phyloP scores from a whole-genome alignment of 2,113 vertebrate genomes.

The Hippocampus guttulatus region DNA sequence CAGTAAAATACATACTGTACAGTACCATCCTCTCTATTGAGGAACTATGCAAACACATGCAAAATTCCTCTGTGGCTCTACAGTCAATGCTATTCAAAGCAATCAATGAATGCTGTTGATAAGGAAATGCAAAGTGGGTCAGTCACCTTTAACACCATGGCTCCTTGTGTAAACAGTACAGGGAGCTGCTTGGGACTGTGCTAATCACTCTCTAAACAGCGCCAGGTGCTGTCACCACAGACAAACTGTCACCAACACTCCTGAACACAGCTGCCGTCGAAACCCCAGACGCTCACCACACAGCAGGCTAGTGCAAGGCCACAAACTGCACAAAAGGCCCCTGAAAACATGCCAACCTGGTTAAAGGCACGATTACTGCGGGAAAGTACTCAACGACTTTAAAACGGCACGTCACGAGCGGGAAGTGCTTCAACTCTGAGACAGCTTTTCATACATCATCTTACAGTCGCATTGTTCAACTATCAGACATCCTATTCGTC shows the following conservation, averaged over 20 bases:
- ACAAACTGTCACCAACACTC: conserved; percentile 71
- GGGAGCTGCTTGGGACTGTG: conserved; percentile 68
- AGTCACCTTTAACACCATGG: conserved; percentile 69
- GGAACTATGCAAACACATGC: conserved; percentile 72
- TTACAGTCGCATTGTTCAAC: conserved; percentile 25
- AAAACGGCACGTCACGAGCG: conserved; percentile 24
- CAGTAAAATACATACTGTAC: conserved; percentile 53
- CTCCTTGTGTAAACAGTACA: conserved; percentile 67
- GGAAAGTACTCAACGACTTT: conserved; percentile 17
- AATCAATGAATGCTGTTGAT: conserved; percentile 68
- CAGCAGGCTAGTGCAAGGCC: conserved; percentile 54
- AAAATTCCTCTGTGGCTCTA: conserved; percentile 63
- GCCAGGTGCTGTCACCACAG: conserved; percentile 71
- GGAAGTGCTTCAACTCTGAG: conserved; percentile 21
- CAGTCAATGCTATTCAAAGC: conserved; percentile 66
- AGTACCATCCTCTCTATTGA: conserved; percentile 41
- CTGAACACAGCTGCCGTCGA: conserved; percentile 64
- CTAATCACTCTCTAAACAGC: conserved; percentile 75
- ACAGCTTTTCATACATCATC: conserved; percentile 39
- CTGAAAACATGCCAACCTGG: conserved; percentile 53
- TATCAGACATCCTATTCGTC: conserved; percentile 28
- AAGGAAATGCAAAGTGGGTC: conserved; percentile 76
- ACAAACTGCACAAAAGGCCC: conserved; percentile 54
- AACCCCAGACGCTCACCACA: conserved; percentile 57
- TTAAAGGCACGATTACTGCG: conserved; percentile 3